Conservation (phyloP, 2,797 vertebrate genomes). For the Pelobates cultripes region DNA sequence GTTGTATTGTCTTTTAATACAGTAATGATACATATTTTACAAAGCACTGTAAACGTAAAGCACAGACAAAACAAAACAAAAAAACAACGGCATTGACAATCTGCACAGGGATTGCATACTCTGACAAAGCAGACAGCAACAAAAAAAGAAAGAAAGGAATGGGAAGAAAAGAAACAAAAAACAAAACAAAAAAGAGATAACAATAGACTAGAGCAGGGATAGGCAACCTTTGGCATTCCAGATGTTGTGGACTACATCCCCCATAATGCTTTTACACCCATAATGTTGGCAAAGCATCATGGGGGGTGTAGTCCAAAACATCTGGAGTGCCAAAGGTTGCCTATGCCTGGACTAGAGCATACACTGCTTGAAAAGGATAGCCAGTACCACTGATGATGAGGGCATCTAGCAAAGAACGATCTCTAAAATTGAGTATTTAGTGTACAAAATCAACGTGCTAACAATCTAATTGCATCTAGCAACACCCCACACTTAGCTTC, state of each 20-base stretch:
- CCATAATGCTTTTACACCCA: too few species aligned
- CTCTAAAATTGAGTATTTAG: not conserved
- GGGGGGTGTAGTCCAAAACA: too few species aligned
- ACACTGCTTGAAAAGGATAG: not conserved
- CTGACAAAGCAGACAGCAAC: not conserved
- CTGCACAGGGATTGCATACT: not conserved
- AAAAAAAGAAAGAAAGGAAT: not conserved
- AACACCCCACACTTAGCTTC: not conserved
- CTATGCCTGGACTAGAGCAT: not conserved
- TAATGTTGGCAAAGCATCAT: too few species aligned
- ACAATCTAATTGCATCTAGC: not conserved
- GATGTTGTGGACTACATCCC: too few species aligned
- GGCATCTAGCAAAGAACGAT: not conserved
- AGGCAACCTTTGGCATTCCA: too few species aligned
- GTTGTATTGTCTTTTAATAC: too few species aligned
- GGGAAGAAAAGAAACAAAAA: not conserved
- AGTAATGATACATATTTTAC: too few species aligned
- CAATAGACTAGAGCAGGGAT: too few species aligned
- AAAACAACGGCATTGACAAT: not conserved
- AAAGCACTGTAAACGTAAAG: not conserved
- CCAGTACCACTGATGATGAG: not conserved
- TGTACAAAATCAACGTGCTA: constrained; percentile 2
- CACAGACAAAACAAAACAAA: not conserved
- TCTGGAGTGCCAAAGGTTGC: too few species aligned
- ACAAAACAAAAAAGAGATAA: not conserved